Evolutionary conservation across 2,113 vertebrate genomes (phyloP).

Genomic region (Rhynchomys soricoides): DNA sequence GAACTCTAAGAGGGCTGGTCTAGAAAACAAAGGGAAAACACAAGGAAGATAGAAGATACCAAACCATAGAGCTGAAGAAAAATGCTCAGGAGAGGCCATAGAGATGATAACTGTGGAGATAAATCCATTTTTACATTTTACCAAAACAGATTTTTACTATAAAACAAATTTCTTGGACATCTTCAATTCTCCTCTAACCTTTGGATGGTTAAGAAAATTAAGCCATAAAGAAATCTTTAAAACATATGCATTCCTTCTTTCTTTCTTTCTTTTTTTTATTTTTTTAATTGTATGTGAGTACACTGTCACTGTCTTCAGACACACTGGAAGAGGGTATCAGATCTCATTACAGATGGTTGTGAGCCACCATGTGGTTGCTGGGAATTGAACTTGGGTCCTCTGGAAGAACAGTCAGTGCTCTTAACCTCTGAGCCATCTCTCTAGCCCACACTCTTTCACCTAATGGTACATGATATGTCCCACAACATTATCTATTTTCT

Average conservation of each 20-base stretch:
- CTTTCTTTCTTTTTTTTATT: too few relatives aligned
- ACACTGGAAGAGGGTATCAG: too few relatives aligned
- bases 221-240: neutral
- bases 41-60: neutral
- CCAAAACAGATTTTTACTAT: constrained; percentile 26
- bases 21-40: neutral
- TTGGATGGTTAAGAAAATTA: constrained; percentile 25
- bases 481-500: neutral
- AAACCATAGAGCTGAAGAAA: neutral
- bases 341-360: too few relatives aligned
- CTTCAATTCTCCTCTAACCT: neutral
- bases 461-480: neutral
- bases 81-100: neutral
- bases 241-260: neutral
- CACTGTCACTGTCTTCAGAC: too few relatives aligned
- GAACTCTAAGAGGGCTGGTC: neutral
- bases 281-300: too few relatives aligned
- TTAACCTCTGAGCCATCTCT: too few relatives aligned
- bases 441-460: too few relatives aligned
- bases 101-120: neutral
- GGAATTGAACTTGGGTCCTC: too few relatives aligned
- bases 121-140: neutral
- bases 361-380: too few relatives aligned
- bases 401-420: too few relatives aligned
- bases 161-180: constrained; percentile 43